These are phyloP conservation scores for Saxicola maurus DNA, from an alignment of 2,797 vertebrate species.

Conservation along the genomic window DNA sequence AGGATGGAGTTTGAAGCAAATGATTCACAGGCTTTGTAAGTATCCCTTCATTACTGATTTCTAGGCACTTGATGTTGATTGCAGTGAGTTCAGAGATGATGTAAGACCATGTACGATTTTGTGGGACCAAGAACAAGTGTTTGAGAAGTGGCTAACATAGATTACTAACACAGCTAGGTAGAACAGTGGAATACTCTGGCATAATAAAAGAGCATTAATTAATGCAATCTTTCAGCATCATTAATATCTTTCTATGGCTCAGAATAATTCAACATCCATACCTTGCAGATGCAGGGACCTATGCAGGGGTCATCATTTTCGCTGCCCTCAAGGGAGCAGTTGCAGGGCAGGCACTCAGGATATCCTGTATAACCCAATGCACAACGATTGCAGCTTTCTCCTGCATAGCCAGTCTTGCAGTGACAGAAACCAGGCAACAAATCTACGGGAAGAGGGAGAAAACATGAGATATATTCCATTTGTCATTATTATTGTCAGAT, in stretches of 20 bases:
- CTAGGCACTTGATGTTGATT: neutral
- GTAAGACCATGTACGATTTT: neutral
- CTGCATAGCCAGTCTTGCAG: slow-evolving; percentile 89
- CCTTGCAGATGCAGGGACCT: slow-evolving; percentile 90
- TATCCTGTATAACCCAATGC: slow-evolving; percentile 85
- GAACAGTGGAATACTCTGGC: neutral
- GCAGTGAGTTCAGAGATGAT: neutral
- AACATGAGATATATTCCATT: neutral
- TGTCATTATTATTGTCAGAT: neutral
- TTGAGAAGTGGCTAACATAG: neutral
- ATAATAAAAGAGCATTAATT: neutral
- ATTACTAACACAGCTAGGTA: neutral
- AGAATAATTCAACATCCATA: slow-evolving; percentile 40
- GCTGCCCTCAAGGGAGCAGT: slow-evolving; percentile 87
- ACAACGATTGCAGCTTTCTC: slow-evolving; percentile 85
- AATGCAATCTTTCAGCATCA: neutral
- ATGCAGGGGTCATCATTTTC: slow-evolving; percentile 86
- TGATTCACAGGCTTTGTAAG: neutral
- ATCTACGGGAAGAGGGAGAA: slow-evolving; percentile 62
- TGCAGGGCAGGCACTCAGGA: slow-evolving; percentile 84
- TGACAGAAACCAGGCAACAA: slow-evolving; percentile 85
- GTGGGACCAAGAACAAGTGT: neutral
- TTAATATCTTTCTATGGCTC: neutral
- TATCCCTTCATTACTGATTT: neutral
- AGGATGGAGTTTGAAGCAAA: neutral